Conservation (phyloP, 2,113 vertebrate species). For the Periophthalmus modestus region DNA sequence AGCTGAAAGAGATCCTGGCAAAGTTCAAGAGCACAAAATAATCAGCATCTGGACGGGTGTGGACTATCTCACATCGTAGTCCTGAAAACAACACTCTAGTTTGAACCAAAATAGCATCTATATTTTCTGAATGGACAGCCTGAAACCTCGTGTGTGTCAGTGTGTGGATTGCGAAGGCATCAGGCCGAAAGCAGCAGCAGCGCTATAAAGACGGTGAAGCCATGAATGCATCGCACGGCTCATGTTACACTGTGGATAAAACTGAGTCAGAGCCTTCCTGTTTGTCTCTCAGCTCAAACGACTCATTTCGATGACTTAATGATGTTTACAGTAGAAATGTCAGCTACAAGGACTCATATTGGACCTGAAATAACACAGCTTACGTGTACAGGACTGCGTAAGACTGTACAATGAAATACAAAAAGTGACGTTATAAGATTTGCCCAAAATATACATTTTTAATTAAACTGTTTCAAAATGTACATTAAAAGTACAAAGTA, state of each 20-base stretch:
- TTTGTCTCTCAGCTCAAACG: not conserved
- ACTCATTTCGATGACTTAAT: not conserved
- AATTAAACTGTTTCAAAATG: too few species aligned
- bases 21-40: not conserved
- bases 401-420: not conserved
- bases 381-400: not conserved
- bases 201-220: conserved; percentile 7
- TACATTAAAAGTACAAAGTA: too few species aligned
- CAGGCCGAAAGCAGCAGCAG: not conserved
- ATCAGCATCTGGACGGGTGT: conserved; percentile 7
- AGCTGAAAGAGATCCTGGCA: too few species aligned
- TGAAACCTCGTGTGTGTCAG: not conserved
- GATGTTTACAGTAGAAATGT: not conserved
- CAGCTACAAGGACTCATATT: not conserved
- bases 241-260: conserved; percentile 40
- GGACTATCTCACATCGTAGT: not conserved
- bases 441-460: too few species aligned
- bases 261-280: conserved; percentile 22
- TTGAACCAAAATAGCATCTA: not conserved
- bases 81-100: not conserved
- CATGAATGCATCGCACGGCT: conserved; percentile 25
- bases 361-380: not conserved
- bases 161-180: conserved; percentile 1
- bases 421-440: too few species aligned
- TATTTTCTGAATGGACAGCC: not conserved